Evolutionary conservation across 1,140 invertebrate genomes (phyloP).

Genomic region (Cotesia glomerata): DNA sequence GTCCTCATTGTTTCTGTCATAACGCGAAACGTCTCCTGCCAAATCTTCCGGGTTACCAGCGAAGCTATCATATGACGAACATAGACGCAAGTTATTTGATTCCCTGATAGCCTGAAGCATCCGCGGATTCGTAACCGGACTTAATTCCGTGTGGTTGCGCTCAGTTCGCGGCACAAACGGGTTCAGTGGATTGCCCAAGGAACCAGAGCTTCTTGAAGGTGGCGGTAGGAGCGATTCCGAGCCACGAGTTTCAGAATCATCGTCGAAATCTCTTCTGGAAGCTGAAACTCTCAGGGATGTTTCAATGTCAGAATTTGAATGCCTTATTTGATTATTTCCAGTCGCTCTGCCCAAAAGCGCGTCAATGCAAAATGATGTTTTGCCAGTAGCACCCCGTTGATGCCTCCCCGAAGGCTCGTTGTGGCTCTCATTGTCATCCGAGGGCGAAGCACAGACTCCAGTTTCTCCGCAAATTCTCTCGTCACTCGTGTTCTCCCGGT

Average conservation of each 20-base stretch:
- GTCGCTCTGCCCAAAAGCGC: conserved; percentile 64
- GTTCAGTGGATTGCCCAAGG: conserved; percentile 32
- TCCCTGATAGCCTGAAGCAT: conserved; percentile 25
- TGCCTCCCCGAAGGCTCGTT: conserved; percentile 32
- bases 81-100: not conserved
- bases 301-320: conserved; percentile 48
- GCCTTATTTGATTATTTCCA: conserved; percentile 48
- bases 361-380: conserved; percentile 73
- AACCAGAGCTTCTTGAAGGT: conserved; percentile 25
- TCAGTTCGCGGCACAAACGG: conserved; percentile 30
- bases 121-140: conserved; percentile 5
- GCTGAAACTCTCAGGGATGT: conserved; percentile 45
- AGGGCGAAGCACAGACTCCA: conserved; percentile 11
- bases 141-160: not conserved
- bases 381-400: conserved; percentile 44
- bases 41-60: not conserved
- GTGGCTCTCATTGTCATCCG: conserved; percentile 31
- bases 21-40: conserved; percentile 1
- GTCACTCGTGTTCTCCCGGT: conserved; percentile 18
- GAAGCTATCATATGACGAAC: conserved; percentile 9
- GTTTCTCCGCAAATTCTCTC: conserved; percentile 22
- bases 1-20: conserved; percentile 15
- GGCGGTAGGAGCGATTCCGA: not conserved
- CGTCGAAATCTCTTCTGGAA: conserved; percentile 27
- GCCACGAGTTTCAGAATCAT: conserved; percentile 18